A percentile compares a stretch with the other conserved stretches of the same genome.
phyloP scores from a whole-genome alignment of 2,113 vertebrate genomes.

The Coptodon bakossiorum region DNA sequence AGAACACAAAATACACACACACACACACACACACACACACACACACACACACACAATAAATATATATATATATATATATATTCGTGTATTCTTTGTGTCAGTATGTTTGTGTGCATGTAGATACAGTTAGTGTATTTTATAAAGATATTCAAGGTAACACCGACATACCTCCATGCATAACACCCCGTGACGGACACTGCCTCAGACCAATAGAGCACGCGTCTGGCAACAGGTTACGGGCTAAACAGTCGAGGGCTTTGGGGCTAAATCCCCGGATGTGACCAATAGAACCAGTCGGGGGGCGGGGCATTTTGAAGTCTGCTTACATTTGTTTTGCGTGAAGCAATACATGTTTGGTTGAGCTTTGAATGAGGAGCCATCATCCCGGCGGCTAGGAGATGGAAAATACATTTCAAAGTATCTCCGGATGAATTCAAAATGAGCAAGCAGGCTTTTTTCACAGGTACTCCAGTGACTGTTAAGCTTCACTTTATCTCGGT shows the following conservation, averaged over 20 bases:
- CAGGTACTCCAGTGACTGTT: background rate
- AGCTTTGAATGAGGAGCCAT: slow-evolving; percentile 69
- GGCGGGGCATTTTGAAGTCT: slow-evolving; percentile 8
- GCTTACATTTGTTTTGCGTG: slow-evolving; percentile 11
- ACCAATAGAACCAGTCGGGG: slow-evolving; percentile 50
- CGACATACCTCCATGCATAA: slow-evolving; percentile 14
- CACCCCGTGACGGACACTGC: background rate
- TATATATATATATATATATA: background rate
- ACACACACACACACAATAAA: no score
- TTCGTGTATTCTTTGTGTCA: fast-evolving
- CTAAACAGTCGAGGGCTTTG: background rate
- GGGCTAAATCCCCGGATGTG: background rate
- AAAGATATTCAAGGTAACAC: slow-evolving; percentile 26
- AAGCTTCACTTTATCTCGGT: background rate
- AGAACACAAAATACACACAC: background rate
- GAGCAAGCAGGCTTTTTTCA: background rate
- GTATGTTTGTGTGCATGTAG: background rate
- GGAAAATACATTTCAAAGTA: slow-evolving; percentile 61
- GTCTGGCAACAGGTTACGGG: background rate
- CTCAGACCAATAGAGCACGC: slow-evolving; percentile 19
- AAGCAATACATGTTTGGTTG: slow-evolving; percentile 66
- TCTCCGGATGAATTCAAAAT: slow-evolving; percentile 13
- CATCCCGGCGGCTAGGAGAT: slow-evolving; percentile 62
- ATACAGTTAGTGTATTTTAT: background rate
- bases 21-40: no score